Percentiles rank a stretch among this genome's conserved stretches.
These are phyloP conservation scores for Semicossyphus pulcher DNA, from an alignment of 2,113 vertebrate genomes.

Conservation along the genomic window DNA sequence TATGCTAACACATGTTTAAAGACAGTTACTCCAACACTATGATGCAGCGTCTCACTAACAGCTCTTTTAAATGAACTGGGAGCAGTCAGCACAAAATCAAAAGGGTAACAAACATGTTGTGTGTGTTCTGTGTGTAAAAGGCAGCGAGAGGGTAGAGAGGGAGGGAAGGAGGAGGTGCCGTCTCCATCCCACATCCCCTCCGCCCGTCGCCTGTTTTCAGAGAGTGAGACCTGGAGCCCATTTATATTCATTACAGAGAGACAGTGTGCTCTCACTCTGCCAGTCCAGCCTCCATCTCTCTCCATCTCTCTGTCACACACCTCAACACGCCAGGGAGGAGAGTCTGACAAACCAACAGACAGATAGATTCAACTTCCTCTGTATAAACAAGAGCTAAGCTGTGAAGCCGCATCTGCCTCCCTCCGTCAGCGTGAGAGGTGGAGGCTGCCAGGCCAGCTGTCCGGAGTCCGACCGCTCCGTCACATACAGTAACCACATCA, in stretches of 20 bases:
- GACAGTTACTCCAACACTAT: neutral
- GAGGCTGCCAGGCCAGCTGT: slow-evolving; percentile 21
- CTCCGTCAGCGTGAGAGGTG: neutral
- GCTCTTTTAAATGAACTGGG: slow-evolving; percentile 8
- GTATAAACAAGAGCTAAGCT: slow-evolving; percentile 64
- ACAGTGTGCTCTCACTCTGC: slow-evolving; percentile 73
- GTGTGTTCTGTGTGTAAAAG: slow-evolving; percentile 15
- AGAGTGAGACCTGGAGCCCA: slow-evolving; percentile 65
- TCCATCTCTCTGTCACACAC: slow-evolving; percentile 64
- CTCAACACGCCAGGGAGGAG: slow-evolving; percentile 53
- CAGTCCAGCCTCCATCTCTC: slow-evolving; percentile 61
- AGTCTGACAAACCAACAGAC: slow-evolving; percentile 67
- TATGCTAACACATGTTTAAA: neutral
- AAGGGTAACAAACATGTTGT: neutral
- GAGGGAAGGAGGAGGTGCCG: neutral
- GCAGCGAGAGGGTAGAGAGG: neutral
- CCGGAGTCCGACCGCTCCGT: neutral
- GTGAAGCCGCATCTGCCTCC: slow-evolving; percentile 28
- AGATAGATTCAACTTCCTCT: slow-evolving; percentile 60
- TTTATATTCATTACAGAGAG: slow-evolving; percentile 81
- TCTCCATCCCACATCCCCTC: slow-evolving; percentile 20
- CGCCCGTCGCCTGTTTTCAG: slow-evolving; percentile 47
- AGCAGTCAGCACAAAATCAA: neutral
- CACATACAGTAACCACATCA: neutral
- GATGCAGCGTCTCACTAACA: slow-evolving; percentile 6